Evolutionary conservation across 2,888 invertebrate genomes (phyloP), one percentile per base, ranked within the genome.

Genomic region (Pharmacophagus antenor): DNA sequence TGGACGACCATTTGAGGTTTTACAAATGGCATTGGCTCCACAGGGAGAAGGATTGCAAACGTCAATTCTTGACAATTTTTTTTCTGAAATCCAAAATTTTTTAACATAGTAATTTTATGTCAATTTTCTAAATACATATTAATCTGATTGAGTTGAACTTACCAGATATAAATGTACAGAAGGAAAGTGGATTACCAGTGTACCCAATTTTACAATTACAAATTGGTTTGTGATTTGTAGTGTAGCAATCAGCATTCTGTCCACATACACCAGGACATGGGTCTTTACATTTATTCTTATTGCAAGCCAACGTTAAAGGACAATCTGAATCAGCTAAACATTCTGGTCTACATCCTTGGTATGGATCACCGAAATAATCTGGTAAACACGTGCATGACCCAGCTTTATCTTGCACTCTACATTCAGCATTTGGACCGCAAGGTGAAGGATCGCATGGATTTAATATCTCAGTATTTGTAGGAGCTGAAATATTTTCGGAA

Each of bases 21-120:
- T 93, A 76, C 96, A 96, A 66, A 94, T 92, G 8, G 95, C 93
- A 79, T 95, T 95, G 1, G 85, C 68, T 41, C 95, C 95, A 81
- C 96, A 96, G 7, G 94, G 92, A 2, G 95, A 94, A 49, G 95
- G 95, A 70, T 92, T 91, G 72, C 96, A 96, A 6, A 95, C 94
- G 72, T 94, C 82, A 31, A 84, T 62, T n/a, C 76, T 63, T 21
- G 71, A 77, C 49, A 78, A 56, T 66, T 84, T 83, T 56, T 76
- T 75, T 67, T 82, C 88, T 88, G 77, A 70, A 84, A 80, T 62
- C 37, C 50, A 52, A 55, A 53, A 41, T 18, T n/a, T 25, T 22
- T 15, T 4, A n/a, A 4, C n/a, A 15, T n/a, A 37, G n/a, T 44
- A 15, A 44, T 5, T 20, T 44, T 10, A 6, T 3, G 0, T 10